Base-by-base conservation (phyloP, 2,888 invertebrate genomes). In the Flexamia atlantica region DNA sequence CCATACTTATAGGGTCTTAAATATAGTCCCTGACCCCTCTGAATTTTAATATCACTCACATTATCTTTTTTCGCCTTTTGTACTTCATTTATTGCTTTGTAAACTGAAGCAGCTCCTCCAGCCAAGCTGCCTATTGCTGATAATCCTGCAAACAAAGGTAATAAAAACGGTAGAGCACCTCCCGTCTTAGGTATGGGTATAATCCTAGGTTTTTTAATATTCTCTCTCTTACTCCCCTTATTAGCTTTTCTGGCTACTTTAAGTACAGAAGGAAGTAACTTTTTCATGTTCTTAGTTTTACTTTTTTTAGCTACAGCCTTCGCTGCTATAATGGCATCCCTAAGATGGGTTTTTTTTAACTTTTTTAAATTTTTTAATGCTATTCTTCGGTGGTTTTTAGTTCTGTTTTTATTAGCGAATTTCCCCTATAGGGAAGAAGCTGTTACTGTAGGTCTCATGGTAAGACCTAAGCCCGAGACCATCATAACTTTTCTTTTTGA, bases 111-210 rank as follows among this genome's bases (percentile, higher is more conserved):
- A 4, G 72, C 72, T 23, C 72, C 72, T 17, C 72, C 72, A 10
- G 36, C 10, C 20, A 72, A 30, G 23, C 40, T 40, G 3, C 72
- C 72, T 9, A 72, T 23, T 4, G 72, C 72, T 2, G 72, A 72
- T 40, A 72, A 72, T 10, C 72, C 72, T 40, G 72, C 72, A 40
- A 72, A 72, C 25, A 72, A 20, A n/a, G 40, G 72, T 20, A 72
- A 2, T 36, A 72, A 40, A 42, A 72, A 72, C 7, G 72, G 72
- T 1, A 72, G 12, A n/a, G 40, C 72, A 10, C 72, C 72, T 40
- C 72, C 72, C 2, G 40, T 7, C 17, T 68, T 68, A 32, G 68
- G 68, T 30, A 68, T 68, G 4, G 68, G 68, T 9, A 68, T 68
- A 30, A 68, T 32, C 30, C 68, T 14, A 68, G 28, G 28, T 68